Evolutionary conservation across 2,797 vertebrate genomes (phyloP), one percentile per base, ranked within the genome.

Genomic region (Rhodeus uyekii): DNA sequence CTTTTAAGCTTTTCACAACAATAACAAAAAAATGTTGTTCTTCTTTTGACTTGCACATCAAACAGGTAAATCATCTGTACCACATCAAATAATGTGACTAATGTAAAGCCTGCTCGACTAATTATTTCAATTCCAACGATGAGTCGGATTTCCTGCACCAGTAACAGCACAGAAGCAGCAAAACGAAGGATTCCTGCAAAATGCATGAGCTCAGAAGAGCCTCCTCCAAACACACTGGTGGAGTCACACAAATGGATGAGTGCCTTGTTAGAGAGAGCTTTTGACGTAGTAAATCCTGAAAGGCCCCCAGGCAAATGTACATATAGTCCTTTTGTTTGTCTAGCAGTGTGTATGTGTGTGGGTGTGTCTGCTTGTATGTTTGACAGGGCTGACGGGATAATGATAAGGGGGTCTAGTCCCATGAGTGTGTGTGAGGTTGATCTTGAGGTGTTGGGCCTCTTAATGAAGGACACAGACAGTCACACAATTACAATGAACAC

Each of bases 151-250:
- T 78, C 29, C 38, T 5, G 36, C 55, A 44, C 8, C 55, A 46
- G 32, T 63, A 48, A 32, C 42, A 65, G 61, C 16, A 34, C 5
- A 29, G n/a, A 53, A 3, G 32, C 55, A 42, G 16, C 34, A 29
- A 44, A 50, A 53, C 2, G 27, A 69, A 58, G 24, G 34, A 89
- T 90, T 89, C 91, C 87, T 88, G 87, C 84, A 34, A 14, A 72
- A 34, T 13, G 18, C 87, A 91, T 42, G 24, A 58, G 53, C 67
- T 60, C 53, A 12, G 67, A 60, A 3, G 48, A 22, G 46, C 29
- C 44, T 71, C 27, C 53, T 60, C 1, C n/a, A 71, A 58, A 71
- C 38, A 32, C 38, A 80, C 36, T 18, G 77, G 77, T 68, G 77
- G 77, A 68, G 64, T 68, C 46, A 7, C 29, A 67, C 44, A 67